Conservation (phyloP, 2,888 invertebrate species). For the Prosapia bicincta region DNA sequence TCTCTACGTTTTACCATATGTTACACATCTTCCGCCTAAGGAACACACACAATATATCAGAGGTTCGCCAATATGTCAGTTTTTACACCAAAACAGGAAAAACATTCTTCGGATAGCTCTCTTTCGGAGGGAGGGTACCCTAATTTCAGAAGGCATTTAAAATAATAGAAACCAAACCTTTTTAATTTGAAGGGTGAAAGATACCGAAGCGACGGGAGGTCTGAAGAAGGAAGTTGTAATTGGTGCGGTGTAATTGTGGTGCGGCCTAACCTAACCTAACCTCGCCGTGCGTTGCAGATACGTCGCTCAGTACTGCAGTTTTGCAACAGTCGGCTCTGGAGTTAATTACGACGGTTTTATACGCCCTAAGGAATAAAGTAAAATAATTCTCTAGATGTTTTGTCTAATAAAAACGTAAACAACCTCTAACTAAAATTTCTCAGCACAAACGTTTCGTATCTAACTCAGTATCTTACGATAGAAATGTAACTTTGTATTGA, state of each 20-base stretch:
- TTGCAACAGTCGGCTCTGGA: no score
- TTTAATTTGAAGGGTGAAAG: conserved; percentile 30
- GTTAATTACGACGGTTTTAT: no score
- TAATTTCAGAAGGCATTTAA: conserved; percentile 28
- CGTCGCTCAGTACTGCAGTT: no score
- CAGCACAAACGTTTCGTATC: no score
- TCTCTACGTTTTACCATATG: conserved; percentile 11
- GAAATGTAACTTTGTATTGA: no score
- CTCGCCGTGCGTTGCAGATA: no score
- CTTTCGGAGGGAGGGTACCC: conserved; percentile 21
- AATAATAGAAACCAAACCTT: conserved; percentile 29
- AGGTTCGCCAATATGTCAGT: conserved; percentile 22
- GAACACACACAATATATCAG: conserved; percentile 14
- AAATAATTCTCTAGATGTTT: no score
- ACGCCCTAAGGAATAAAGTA: no score
- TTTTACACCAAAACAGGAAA: conserved; percentile 24
- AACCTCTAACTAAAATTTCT: no score
- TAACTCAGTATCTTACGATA: no score
- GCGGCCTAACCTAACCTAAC: background rate
- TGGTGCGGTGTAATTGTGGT: background rate
- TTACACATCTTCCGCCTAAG: background rate
- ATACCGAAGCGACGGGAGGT: conserved; percentile 25
- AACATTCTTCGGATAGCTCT: conserved; percentile 26
- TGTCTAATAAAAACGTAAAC: no score
- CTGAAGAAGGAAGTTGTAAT: conserved; percentile 9